Percentiles rank a stretch among this genome's conserved stretches.
These are phyloP conservation scores for Carpatolechia fugitivella DNA, from an alignment of 2,888 invertebrate species.

Conservation along the genomic window DNA sequence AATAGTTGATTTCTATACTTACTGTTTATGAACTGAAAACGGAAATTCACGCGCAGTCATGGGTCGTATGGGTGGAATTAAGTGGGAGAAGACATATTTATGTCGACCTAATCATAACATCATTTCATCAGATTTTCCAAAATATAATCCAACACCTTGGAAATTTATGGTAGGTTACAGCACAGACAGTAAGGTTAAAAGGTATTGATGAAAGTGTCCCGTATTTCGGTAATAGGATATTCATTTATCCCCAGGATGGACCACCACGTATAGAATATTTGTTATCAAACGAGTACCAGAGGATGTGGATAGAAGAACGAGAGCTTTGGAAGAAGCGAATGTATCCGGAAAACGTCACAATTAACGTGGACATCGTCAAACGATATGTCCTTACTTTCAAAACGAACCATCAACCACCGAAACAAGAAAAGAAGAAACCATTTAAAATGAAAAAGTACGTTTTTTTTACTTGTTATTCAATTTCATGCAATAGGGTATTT, in stretches of 20 bases:
- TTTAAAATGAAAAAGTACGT: constrained; percentile 71
- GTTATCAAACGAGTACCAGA: constrained; percentile 77
- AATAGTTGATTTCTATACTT: too few species aligned
- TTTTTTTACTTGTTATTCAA: neutral
- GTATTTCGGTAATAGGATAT: too few species aligned
- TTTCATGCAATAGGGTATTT: too few species aligned
- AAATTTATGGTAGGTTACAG: constrained; percentile 70
- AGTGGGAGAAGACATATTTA: constrained; percentile 72
- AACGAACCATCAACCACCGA: constrained; percentile 58
- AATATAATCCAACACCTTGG: constrained; percentile 72
- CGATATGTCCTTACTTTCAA: constrained; percentile 69
- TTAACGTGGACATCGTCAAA: constrained; percentile 67
- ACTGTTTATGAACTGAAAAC: neutral
- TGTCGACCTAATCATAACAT: constrained; percentile 73
- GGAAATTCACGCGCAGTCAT: constrained; percentile 24
- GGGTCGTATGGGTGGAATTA: constrained; percentile 60
- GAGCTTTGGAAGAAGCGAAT: constrained; percentile 74
- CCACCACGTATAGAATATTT: constrained; percentile 65
- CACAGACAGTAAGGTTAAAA: neutral
- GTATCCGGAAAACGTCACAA: constrained; percentile 68
- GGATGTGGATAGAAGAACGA: constrained; percentile 79
- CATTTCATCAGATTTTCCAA: constrained; percentile 76
- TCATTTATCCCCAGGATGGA: constrained; percentile 61
- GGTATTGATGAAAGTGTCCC: neutral
- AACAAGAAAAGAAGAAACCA: constrained; percentile 68